These are phyloP conservation scores for Picus viridis DNA, from an alignment of 2,797 vertebrate species.

Conservation along the genomic window DNA sequence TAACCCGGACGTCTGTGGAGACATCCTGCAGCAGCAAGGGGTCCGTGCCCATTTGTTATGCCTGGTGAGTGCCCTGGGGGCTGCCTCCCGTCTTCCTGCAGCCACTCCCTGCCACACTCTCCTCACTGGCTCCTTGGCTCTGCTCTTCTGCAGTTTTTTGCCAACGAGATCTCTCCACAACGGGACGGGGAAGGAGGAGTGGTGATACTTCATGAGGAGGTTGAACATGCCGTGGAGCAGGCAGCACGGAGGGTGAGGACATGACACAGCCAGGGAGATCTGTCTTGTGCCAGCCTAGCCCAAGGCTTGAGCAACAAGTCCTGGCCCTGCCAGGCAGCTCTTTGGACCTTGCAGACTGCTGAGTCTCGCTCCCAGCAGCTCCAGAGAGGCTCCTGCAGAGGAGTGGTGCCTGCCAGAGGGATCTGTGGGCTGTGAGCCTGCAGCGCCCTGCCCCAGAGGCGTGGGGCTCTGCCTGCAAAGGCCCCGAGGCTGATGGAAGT, in stretches of 20 bases:
- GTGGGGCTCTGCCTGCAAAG: fast-evolving
- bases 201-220: not conserved
- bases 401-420: not conserved
- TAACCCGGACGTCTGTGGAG: not conserved
- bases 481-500: not conserved
- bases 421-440: not conserved
- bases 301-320: not conserved
- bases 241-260: not conserved
- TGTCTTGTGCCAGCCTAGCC: not conserved
- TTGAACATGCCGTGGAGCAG: fast-evolving
- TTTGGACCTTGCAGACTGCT: not conserved
- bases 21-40: too few species aligned
- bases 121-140: not conserved
- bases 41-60: not conserved
- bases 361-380: not conserved
- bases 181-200: fast-evolving
- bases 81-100: not conserved
- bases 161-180: not conserved
- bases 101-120: too few species aligned
- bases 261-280: not conserved
- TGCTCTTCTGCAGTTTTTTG: not conserved
- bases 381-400: not conserved
- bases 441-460: not conserved
- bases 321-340: not conserved
- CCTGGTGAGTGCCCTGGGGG: not conserved